Conservation (phyloP, 2,797 vertebrate species). For the Sarcophilus harrisii region DNA sequence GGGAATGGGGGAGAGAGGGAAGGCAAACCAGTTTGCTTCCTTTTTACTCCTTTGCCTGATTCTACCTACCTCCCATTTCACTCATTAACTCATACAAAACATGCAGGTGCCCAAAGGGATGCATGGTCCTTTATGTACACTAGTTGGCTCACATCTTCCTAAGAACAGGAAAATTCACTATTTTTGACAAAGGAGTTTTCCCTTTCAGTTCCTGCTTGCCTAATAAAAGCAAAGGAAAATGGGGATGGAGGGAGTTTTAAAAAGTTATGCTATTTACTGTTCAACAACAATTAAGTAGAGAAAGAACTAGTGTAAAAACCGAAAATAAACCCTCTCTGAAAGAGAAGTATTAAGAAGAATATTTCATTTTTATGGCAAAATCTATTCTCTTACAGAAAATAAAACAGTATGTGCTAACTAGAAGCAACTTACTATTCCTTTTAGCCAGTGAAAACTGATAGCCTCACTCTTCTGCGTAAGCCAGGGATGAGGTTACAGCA, state of each 20-base stretch:
- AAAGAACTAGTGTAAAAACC: constrained; percentile 37
- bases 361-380: constrained; percentile 17
- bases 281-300: neutral
- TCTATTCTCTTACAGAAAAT: constrained; percentile 9
- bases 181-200: neutral
- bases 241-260: neutral
- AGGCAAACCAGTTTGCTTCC: neutral
- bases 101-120: neutral
- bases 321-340: constrained; percentile 4
- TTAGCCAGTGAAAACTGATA: constrained; percentile 45
- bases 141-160: neutral
- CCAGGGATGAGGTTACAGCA: constrained; percentile 29
- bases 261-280: neutral
- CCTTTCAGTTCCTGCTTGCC: neutral
- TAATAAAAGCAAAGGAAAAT: neutral
- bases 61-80: neutral
- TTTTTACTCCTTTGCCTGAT: constrained; percentile 42
- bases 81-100: neutral
- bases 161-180: neutral
- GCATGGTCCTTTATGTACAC: neutral
- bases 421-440: constrained; percentile 36
- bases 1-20: neutral
- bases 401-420: constrained; percentile 12
- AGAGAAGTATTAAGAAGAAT: constrained; percentile 30
- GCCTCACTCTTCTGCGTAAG: neutral